Base-by-base conservation (phyloP, 2,113 vertebrate species). In the Scytalopus superciliaris region DNA sequence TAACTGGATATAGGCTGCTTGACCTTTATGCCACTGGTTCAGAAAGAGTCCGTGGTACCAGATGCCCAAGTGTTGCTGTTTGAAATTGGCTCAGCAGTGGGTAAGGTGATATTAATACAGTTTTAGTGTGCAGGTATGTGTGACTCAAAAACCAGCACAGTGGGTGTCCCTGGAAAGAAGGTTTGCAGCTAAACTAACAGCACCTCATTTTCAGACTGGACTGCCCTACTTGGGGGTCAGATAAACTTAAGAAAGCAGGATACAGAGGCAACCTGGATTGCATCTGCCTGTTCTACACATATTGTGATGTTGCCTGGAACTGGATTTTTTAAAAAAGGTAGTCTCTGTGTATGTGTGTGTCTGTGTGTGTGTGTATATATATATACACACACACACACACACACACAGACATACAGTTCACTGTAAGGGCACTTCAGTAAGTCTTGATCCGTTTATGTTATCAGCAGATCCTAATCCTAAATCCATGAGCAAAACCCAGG, bases 391-490 rank as follows among this genome's bases (percentile, higher is more conserved):
- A n/a, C n/a, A 42, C 40, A 42, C 40, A 72, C 50, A 49, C 9
- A 42, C 45, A 47, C 44, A 62, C 49, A 93, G 72, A 69, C 39
- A 23, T 42, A 53, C 33, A 88, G 90, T 96, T 96, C 90, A 90
- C 28, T 72, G 31, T 94, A 37, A 96, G 96, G 93, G 60, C 92
- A 86, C 56, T 84, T 72, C 28, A 49, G 79, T 93, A 92, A 90
- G 21, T 86, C 90, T 60, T 90, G 73, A 96, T 96, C 95, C 68
- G 69, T 96, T 96, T 95, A 95, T 96, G 79, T 86, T 94, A 92
- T 92, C 96, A 96, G 90, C 83, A 90, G 68, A 74, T 93, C 83
- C 50, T 96, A 97, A 97, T 96, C 87, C 87, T 88, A 93, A 96
- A 72, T 84, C 91, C 60, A 6, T 44, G 44, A 60, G 68, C 72